Evolutionary conservation across 2,797 vertebrate genomes (phyloP), one percentile per base, ranked within the genome.

Genomic region (Bradypodion pumilum): DNA sequence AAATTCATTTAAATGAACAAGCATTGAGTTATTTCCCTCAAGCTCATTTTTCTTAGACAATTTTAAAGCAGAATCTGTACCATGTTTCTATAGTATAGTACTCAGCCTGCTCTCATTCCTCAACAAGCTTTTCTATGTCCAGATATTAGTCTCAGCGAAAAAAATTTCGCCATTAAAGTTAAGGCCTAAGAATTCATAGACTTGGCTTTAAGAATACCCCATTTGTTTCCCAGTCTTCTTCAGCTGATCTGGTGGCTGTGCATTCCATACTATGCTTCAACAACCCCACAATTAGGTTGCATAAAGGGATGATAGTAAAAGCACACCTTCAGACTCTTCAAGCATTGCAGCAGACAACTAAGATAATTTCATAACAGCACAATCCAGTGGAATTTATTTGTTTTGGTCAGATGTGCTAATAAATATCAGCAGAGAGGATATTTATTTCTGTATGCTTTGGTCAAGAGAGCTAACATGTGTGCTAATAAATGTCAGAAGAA

Each of bases 1-100:
- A 27, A 72, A 73, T 42, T 72, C 16, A 81, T 81, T 72, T 72
- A 60, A 81, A 32, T 81, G 37, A 81, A 60, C 37, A 70, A 29
- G 16, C 49, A 42, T 37, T 72, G 15, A 7, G 62, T 69, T 40
- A 6, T 3, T 60, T 16, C 23, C 66, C 13, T 40, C 46, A 59
- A 49, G 29, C 21, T 72, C 44, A 2, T 75, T 65, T 42, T 40
- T 25, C 49, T 70, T 27, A 7, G 60, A n/a, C 29, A n/a, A 4
- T 60, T 72, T 70, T 70, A 65, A 23, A 4, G n/a, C 23, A 72
- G 29, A 16, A 72, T 62, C 37, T 72, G 52, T 52, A 72, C 32
- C n/a, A 70, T 44, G 15, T 80, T 70, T 56, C 49, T 32, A 70
- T 56, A 70, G 49, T 32, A 70, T 56, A 70, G 40, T 16, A 13